A percentile compares a stretch with the other conserved stretches of the same genome.
These are phyloP conservation scores for Prunella fulvescens DNA, from an alignment of 2,113 vertebrate genomes.

Conservation along the genomic window DNA sequence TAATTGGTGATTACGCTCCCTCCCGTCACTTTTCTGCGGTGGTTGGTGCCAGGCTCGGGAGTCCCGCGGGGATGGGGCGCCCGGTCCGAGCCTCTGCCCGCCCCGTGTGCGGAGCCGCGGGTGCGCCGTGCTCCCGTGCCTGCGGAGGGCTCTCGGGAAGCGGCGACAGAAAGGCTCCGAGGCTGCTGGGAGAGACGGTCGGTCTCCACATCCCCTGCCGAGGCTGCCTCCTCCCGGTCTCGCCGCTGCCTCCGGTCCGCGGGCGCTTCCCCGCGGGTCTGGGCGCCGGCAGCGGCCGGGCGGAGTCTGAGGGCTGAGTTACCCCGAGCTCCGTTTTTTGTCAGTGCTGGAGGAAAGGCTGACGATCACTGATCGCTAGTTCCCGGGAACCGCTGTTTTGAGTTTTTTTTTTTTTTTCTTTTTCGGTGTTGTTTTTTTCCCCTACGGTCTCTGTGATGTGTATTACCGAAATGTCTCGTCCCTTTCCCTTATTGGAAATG, in stretches of 20 bases:
- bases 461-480: constrained; percentile 30
- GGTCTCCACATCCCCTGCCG: neutral
- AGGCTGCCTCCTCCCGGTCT: neutral
- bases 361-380: neutral
- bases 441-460: neutral
- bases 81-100: neutral
- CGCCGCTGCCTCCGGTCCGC: neutral
- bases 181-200: neutral
- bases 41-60: neutral
- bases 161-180: neutral
- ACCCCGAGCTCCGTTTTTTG: neutral
- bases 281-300: neutral
- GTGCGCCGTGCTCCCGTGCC: neutral
- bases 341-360: neutral
- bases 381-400: neutral
- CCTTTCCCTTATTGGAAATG: constrained; percentile 4
- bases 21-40: neutral
- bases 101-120: neutral
- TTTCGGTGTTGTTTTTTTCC: neutral
- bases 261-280: neutral
- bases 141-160: neutral
- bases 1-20: neutral
- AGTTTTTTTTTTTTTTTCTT: neutral
- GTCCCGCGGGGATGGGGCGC: neutral
- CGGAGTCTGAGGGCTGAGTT: neutral